A percentile compares a stretch with the other conserved stretches of the same genome.
Conservation (phyloP, 1,140 invertebrate species). For the Rhopalosiphum padi region DNA sequence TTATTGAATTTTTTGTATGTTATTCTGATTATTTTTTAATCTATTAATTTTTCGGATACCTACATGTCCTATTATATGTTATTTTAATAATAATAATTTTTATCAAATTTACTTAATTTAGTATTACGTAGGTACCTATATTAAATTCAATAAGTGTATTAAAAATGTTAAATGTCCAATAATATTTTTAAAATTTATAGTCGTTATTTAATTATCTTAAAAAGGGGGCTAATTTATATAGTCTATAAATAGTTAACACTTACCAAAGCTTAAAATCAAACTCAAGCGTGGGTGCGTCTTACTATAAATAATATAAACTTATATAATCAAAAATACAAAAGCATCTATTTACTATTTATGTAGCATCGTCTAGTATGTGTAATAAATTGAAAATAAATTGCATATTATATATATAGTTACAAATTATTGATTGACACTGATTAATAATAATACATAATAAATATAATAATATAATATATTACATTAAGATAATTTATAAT, state of each 20-base stretch:
- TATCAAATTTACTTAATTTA: no score
- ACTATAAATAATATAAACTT: neutral
- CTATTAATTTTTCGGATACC: neutral
- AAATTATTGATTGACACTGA: neutral
- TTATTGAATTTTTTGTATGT: neutral
- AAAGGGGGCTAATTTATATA: neutral
- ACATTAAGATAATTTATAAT: neutral
- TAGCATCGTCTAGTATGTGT: neutral
- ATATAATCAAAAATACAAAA: neutral
- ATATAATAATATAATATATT: neutral
- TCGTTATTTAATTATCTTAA: neutral
- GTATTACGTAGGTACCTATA: no score
- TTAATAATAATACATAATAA: neutral
- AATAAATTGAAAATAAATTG: neutral
- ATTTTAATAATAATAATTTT: neutral
- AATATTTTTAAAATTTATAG: no score
- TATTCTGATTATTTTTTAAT: neutral
- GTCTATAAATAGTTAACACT: neutral
- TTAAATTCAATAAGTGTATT: no score
- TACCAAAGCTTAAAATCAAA: neutral
- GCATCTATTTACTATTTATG: neutral
- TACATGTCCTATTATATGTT: neutral
- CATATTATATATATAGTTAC: neutral
- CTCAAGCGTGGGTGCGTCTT: neutral
- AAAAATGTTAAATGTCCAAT: no score